Conservation (phyloP, 2,888 invertebrate species). For the Sarcophaga rosellei region DNA sequence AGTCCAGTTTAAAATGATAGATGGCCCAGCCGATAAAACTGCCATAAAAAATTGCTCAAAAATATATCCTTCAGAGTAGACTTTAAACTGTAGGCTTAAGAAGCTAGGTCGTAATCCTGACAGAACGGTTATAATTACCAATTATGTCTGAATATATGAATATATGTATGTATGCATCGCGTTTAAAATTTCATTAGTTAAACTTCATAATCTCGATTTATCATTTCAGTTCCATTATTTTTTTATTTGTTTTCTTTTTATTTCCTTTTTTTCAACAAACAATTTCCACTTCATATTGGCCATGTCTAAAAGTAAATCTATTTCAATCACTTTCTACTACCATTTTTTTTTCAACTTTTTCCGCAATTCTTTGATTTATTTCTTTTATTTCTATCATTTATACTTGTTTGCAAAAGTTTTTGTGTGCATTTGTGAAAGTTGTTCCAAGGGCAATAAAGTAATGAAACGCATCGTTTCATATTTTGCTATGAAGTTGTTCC, state of each 20-base stretch:
- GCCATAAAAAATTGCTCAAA: too few relatives aligned
- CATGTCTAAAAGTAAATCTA: constrained; percentile 59
- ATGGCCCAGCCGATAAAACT: too few relatives aligned
- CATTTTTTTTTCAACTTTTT: neutral
- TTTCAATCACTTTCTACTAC: constrained; percentile 61
- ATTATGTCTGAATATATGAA: too few relatives aligned
- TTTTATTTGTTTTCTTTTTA: constrained; percentile 28
- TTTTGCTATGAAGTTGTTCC: constrained; percentile 24
- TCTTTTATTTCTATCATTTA: constrained; percentile 25
- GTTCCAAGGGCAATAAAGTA: neutral
- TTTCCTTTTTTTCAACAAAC: neutral
- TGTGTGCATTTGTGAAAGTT: constrained; percentile 56
- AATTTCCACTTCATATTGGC: constrained; percentile 54
- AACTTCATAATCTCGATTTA: constrained; percentile 3
- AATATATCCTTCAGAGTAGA: neutral
- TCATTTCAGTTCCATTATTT: constrained; percentile 47
- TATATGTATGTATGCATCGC: neutral
- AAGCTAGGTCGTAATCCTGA: too few relatives aligned
- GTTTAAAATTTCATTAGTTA: neutral
- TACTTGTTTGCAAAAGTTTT: constrained; percentile 32
- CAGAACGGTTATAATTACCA: too few relatives aligned
- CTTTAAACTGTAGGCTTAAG: too few relatives aligned
- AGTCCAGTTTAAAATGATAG: too few relatives aligned
- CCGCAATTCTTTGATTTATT: neutral
- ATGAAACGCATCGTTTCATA: neutral